Conservation (phyloP, 2,797 vertebrate genomes). For the Gobio occitaniae region DNA sequence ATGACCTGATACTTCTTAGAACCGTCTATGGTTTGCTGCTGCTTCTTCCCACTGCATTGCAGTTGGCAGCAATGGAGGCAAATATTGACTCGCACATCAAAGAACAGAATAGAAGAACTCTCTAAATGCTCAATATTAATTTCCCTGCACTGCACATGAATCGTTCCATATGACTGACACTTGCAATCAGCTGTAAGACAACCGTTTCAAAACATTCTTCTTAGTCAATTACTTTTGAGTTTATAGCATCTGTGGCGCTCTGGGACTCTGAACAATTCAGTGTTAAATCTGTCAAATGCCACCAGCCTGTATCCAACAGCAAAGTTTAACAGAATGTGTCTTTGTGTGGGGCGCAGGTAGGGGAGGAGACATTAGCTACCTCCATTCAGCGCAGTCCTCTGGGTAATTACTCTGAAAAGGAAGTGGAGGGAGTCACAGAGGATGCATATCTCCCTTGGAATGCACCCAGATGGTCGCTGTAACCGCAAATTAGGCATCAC, state of each 20-base stretch:
- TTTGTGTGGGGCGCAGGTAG: constrained; percentile 54
- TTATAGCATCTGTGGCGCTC: constrained; percentile 42
- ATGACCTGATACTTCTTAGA: constrained; percentile 52
- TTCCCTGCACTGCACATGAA: background rate
- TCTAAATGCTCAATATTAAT: background rate
- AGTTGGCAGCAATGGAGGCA: constrained; percentile 21
- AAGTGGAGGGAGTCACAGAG: constrained; percentile 52
- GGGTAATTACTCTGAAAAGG: constrained; percentile 59
- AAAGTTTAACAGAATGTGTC: constrained; percentile 45
- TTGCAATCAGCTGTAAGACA: constrained; percentile 13
- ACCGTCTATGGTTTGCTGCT: constrained; percentile 31
- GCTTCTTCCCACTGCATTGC: constrained; percentile 23
- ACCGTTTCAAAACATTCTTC: constrained; percentile 30
- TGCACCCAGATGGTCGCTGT: constrained; percentile 52
- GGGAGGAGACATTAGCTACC: constrained; percentile 48
- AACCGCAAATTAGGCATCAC: constrained; percentile 58
- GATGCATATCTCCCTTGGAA: constrained; percentile 56
- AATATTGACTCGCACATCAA: constrained; percentile 25
- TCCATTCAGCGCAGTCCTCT: constrained; percentile 37
- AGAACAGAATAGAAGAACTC: constrained; percentile 5
- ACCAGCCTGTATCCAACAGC: constrained; percentile 30
- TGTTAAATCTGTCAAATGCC: constrained; percentile 45
- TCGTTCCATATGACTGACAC: background rate
- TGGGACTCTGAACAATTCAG: constrained; percentile 41
- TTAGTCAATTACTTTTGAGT: constrained; percentile 21